Base-by-base conservation (phyloP, 2,888 invertebrate genomes). In the Calliopum simillimum region DNA sequence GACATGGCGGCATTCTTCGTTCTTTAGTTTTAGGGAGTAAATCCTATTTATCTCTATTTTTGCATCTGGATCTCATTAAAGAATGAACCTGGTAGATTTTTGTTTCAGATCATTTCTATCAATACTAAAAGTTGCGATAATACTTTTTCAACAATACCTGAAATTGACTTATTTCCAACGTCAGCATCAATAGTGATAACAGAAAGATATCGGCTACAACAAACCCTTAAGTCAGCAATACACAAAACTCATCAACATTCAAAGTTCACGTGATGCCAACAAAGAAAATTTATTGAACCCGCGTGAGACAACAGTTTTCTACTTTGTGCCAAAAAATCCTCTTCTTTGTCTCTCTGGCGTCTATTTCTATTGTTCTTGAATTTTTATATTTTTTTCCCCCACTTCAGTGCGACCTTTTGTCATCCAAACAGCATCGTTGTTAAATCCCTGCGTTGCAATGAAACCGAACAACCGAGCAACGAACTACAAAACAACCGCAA, bases 281-380 rank as follows among this genome's bases (percentile, higher is more conserved):
- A 56, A 33, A 33, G 33, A 33, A 46, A 55, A 23, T 44, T 49
- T 44, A 46, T 25, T 66, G 56, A 66, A 66, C 66, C 46, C 33
- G 47, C 19, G 11, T 25, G 66, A 44, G 14, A 14, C 23, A 14
- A 56, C 55, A 66, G n/a, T 43, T 41, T 33, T 41, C 5, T 12
- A 33, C 33, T n/a, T 12, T 14, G n/a, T 19, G 19, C 13, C 44
- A 19, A 14, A n/a, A 2, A 6, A 13, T 25, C 33, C 5, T 56
- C 16, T n/a, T 2, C 11, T 13, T 47, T 43, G 49, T 59, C 3
- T 33, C 43, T 61, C 19, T 46, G 13, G 19, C 5, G 41, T 13
- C 12, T 12, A 6, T n/a, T 59, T 59, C 8, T 59, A 16, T 19
- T 56, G n/a, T 59, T 12, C 59, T 44, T 43, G 16, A n/a, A 19